Evolutionary conservation across 2,797 vertebrate genomes (phyloP), one percentile per base, ranked within the genome.

Genomic region (Anas capensis): DNA sequence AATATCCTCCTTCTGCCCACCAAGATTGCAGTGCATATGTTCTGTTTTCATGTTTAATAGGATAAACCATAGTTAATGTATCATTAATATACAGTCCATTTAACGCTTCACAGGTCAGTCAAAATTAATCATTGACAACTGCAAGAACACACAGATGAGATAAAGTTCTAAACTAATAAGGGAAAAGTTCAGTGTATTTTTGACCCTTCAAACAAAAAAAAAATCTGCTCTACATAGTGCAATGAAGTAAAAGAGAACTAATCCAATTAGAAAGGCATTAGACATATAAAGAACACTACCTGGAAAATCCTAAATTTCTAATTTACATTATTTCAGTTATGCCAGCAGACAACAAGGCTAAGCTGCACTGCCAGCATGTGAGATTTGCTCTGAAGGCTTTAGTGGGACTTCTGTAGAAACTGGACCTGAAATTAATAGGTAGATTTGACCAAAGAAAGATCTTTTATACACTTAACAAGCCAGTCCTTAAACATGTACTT

Each of bases 331-430:
- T 53, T 70, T 38, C 24, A 70, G 48, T 53, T 53, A 53, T 29
- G 19, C 19, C 19, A 31, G 48, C 21, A 31, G 51, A 70, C 38
- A 38, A 31, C 24, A 49, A 62, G 72, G n/a, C 46, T 65, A n/a
- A 42, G 8, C 20, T 64, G 33, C 24, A 53, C 49, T 23, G 31
- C n/a, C 0, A 1, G 31, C 31, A 29, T 0, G 0, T 17, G 15
- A 72, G 23, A 17, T 83, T 61, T 44, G 27, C 8, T 40, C 14
- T 73, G 48, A 57, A 79, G 49, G 24, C n/a, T 72, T 66, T 18
- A 40, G 27, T 16, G 7, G 29, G n/a, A 38, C 42, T 73, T 44
- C 5, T 1, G 4, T 26, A 34, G 60, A 66, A 58, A 23, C 21
- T 66, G 7, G 17, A 49, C 36, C n/a, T 76, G 58, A 81, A 86